Base-by-base conservation (phyloP, 2,113 vertebrate species). In the Lepus americanus region DNA sequence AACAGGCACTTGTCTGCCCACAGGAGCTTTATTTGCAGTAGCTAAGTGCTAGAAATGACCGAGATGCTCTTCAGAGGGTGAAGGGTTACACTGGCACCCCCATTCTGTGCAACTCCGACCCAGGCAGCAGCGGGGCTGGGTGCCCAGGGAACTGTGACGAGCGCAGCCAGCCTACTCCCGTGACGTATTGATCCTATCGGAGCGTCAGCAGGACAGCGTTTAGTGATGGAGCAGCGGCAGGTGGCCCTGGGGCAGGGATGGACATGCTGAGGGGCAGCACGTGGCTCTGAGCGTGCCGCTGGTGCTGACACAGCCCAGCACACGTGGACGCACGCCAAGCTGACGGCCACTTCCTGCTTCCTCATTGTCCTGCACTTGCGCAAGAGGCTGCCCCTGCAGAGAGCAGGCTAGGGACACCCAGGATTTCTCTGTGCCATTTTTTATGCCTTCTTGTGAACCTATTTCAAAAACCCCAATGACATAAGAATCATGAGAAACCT, bases 391-490 rank as follows among this genome's bases (percentile, higher is more conserved):
- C 44, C 44, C 44, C 44, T 7, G n/a, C 27, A 53, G 72, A 81
- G 92, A 66, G 3, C 0, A 77, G 19, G 44, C 17, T 13, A 61
- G 92, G 79, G 63, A 7, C 20, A 64, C 6, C 2, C 13, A n/a
- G 63, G 53, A 20, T 39, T 9, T 22, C 36, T 64, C 79, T 49
- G 4, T n/a, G 31, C 53, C 22, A 16, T 22, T 80, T 59, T 78
- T 51, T 89, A 70, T 25, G 33, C 55, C 33, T 27, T 87, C 67
- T 53, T 66, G 33, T 73, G 88, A 95, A 63, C 76, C 73, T 94
- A 2, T 73, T 93, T 66, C 69, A 80, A 93, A 64, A 70, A 44
- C 74, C 19, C 77, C 55, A 84, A 55, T 81, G 51, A 78, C 36
- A 27, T 25, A 77, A 23, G 23, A n/a, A 77, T 91, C 81, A 87